Evolutionary conservation across 2,888 invertebrate genomes (phyloP).

Genomic region (Parnassius apollo): DNA sequence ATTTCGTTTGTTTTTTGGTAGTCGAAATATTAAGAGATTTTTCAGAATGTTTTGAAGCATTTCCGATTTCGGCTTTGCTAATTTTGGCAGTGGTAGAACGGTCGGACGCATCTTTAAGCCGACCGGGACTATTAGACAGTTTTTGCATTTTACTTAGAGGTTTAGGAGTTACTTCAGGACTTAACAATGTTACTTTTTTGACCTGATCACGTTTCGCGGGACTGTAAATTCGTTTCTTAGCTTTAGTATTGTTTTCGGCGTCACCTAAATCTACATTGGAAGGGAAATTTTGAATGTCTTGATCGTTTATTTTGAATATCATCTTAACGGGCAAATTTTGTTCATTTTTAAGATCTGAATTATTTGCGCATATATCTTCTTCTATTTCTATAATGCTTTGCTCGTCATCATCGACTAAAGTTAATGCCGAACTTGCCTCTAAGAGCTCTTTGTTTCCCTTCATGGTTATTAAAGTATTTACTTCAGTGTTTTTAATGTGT

Average conservation of each 20-base stretch:
- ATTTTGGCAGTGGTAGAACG: constrained; percentile 1
- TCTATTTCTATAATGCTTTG: constrained; percentile 34
- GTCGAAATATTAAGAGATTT: constrained; percentile 8
- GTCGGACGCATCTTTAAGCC: neutral
- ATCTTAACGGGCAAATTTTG: constrained; percentile 39
- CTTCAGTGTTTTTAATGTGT: constrained; percentile 46
- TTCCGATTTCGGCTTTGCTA: neutral
- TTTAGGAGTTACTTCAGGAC: constrained; percentile 56
- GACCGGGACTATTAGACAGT: constrained; percentile 42
- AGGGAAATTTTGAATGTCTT: constrained; percentile 32
- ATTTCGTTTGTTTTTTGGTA: constrained; percentile 10
- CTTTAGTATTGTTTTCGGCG: constrained; percentile 35
- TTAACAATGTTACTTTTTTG: constrained; percentile 23
- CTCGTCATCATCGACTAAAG: constrained; percentile 56
- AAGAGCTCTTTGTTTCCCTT: constrained; percentile 56
- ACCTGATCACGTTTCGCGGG: constrained; percentile 37
- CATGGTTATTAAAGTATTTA: constrained; percentile 64
- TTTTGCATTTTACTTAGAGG: constrained; percentile 56
- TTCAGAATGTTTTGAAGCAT: neutral
- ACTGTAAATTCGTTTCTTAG: constrained; percentile 54
- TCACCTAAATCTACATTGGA: constrained; percentile 39
- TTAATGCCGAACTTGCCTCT: constrained; percentile 55
- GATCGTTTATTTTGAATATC: constrained; percentile 40
- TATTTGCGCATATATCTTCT: constrained; percentile 27
- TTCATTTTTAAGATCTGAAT: constrained; percentile 13